Conservation (phyloP, 2,113 vertebrate genomes). For the Eira barbara region DNA sequence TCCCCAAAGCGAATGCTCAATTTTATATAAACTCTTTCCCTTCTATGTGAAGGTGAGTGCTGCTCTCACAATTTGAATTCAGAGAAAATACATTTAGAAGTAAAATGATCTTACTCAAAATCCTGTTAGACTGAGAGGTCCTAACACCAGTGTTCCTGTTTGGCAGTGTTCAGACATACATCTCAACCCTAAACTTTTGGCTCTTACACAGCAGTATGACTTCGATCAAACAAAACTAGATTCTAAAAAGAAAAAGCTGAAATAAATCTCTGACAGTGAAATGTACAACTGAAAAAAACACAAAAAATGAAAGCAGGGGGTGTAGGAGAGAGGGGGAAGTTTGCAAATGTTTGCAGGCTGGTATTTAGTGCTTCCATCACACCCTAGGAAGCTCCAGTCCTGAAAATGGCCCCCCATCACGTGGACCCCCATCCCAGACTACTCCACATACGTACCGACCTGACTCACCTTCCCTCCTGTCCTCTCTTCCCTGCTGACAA, state of each 20-base stretch:
- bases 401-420: background rate
- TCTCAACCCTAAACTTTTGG: too few species aligned
- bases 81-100: background rate
- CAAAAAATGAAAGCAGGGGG: background rate
- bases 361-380: background rate
- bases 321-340: background rate
- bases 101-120: background rate
- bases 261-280: background rate
- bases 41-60: background rate
- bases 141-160: background rate
- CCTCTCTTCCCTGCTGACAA: background rate
- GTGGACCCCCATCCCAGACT: background rate
- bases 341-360: background rate
- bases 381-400: background rate
- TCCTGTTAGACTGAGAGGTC: background rate
- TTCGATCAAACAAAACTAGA: background rate
- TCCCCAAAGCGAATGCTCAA: background rate
- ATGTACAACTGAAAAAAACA: background rate
- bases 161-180: too few species aligned
- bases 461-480: too few species aligned
- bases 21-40: background rate
- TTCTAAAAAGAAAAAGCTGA: background rate
- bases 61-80: background rate
- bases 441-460: fast-evolving
- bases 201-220: background rate